Percentiles rank a stretch among this genome's conserved stretches.
phyloP scores from a whole-genome alignment of 2,113 vertebrate species.

The Hydrochoerus hydrochaeris region DNA sequence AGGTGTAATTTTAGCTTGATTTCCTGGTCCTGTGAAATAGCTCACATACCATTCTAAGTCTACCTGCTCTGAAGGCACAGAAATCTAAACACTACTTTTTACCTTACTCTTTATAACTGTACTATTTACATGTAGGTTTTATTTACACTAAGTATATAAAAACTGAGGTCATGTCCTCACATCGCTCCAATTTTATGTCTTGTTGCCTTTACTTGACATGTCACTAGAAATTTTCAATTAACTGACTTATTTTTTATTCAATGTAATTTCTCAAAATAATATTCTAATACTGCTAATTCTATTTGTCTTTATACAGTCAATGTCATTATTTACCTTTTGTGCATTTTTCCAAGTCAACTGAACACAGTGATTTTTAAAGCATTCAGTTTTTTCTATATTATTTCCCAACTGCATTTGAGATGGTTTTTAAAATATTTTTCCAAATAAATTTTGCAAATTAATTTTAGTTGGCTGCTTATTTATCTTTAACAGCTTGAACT shows the following conservation, averaged over 20 bases:
- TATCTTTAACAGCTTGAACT: neutral
- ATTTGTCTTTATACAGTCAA: neutral
- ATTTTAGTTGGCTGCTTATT: neutral
- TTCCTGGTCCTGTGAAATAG: neutral
- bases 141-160: neutral
- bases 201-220: neutral
- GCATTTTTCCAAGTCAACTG: neutral
- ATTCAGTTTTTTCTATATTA: neutral
- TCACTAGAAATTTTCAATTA: neutral
- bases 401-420: neutral
- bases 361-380: neutral
- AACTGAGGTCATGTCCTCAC: neutral
- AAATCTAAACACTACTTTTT: neutral
- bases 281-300: neutral
- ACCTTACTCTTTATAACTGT: neutral
- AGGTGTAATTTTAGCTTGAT: neutral
- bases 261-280: neutral
- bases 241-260: neutral
- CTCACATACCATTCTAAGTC: too few species aligned
- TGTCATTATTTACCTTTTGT: neutral
- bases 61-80: neutral
- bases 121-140: neutral
- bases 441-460: neutral
- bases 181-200: neutral
- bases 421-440: neutral